These are phyloP conservation scores for Nudaria mundana DNA, from an alignment of 2,888 invertebrate genomes.

Conservation along the genomic window DNA sequence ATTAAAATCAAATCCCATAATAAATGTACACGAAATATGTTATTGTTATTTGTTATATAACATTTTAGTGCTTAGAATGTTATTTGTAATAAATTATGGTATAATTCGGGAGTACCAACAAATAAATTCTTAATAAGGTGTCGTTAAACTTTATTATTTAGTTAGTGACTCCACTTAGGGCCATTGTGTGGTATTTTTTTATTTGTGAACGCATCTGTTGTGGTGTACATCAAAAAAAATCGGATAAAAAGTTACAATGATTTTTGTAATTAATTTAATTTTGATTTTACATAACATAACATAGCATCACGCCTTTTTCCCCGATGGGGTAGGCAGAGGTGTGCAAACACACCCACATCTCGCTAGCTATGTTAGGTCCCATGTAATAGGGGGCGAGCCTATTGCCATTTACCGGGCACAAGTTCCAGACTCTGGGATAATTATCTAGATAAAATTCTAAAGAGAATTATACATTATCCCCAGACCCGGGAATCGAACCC, in stretches of 20 bases:
- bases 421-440: no score
- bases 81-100: constrained; percentile 79
- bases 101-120: constrained; percentile 72
- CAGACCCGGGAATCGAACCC: no score
- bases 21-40: constrained; percentile 54
- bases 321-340: no score
- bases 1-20: constrained; percentile 72
- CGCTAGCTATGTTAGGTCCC: no score
- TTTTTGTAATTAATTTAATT: no score
- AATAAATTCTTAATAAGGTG: constrained; percentile 79
- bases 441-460: no score
- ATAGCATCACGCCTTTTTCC: no score
- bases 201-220: constrained; percentile 38
- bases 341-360: no score
- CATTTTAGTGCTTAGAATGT: constrained; percentile 47
- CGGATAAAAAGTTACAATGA: constrained; percentile 19
- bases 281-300: no score
- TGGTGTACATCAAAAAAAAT: constrained; percentile 34
- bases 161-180: constrained; percentile 70
- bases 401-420: no score
- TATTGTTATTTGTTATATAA: constrained; percentile 39
- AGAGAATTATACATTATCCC: no score
- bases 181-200: constrained; percentile 63
- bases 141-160: constrained; percentile 72
- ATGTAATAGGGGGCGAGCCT: no score